These are phyloP conservation scores for Zootermopsis nevadensis DNA, from an alignment of 2,888 invertebrate genomes.

Conservation along the genomic window DNA sequence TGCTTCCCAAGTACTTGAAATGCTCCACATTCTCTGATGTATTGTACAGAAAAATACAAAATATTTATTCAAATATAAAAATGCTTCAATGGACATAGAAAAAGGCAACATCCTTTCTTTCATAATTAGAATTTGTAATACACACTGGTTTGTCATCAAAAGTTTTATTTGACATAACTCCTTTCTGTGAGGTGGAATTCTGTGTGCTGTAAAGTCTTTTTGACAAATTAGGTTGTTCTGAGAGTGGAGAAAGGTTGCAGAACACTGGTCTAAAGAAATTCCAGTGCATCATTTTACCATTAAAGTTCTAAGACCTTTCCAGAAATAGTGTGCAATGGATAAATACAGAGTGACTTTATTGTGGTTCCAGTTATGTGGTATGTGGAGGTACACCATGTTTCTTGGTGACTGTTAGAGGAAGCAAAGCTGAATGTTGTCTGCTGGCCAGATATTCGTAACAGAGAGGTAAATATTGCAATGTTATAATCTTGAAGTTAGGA, in stretches of 20 bases:
- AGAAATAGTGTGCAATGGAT: too few relatives aligned
- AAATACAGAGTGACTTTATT: neutral
- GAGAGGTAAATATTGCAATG: neutral
- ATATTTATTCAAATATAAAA: too few relatives aligned
- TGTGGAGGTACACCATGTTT: conserved; percentile 76
- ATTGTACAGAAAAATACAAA: too few relatives aligned
- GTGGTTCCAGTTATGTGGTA: conserved; percentile 67
- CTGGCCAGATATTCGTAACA: neutral
- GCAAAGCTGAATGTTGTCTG: conserved; percentile 66
- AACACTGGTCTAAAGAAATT: neutral
- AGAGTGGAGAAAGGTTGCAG: too few relatives aligned
- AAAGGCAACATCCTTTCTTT: too few relatives aligned
- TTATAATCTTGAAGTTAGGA: neutral
- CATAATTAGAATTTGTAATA: too few relatives aligned
- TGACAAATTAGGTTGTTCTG: neutral
- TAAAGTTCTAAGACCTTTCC: too few relatives aligned
- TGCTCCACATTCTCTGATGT: too few relatives aligned
- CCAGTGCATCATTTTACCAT: neutral
- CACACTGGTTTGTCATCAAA: too few relatives aligned
- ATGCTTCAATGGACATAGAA: too few relatives aligned
- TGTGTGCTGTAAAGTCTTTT: neutral
- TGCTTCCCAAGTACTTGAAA: too few relatives aligned
- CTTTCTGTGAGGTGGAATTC: too few relatives aligned
- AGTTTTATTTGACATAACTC: neutral
- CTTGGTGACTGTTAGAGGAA: conserved; percentile 70